Conservation (phyloP, 2,888 invertebrate genomes). For the Proisotoma minuta region DNA sequence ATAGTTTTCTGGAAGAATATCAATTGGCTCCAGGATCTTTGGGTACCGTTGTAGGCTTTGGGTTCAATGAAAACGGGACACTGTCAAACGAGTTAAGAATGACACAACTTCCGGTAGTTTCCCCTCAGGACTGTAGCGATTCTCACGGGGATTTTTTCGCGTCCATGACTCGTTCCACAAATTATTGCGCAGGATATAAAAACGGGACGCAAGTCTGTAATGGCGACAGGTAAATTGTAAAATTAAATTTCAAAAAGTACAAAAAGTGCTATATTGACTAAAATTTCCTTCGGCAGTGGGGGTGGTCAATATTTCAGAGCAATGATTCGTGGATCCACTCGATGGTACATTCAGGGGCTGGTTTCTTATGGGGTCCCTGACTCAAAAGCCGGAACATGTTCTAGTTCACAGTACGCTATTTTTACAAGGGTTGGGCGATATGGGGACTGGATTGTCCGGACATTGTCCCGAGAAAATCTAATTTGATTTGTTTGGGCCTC, state of each 20-base stretch:
- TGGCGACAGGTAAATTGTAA: too few relatives aligned
- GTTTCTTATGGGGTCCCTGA: conserved; percentile 51
- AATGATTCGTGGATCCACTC: conserved; percentile 47
- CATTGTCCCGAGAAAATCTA: conserved; percentile 43
- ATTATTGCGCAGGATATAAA: conserved; percentile 45
- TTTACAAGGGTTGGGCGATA: conserved; percentile 45
- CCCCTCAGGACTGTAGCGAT: conserved; percentile 39
- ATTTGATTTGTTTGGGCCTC: too few relatives aligned
- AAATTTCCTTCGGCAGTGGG: conserved; percentile 37
- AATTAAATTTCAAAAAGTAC: neutral
- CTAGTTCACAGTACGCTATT: conserved; percentile 44
- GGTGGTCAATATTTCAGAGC: conserved; percentile 58
- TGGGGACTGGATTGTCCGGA: conserved; percentile 45
- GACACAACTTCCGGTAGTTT: conserved; percentile 44
- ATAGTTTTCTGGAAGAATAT: conserved; percentile 44
- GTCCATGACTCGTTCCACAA: conserved; percentile 46
- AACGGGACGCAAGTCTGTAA: conserved; percentile 43
- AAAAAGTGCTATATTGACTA: neutral
- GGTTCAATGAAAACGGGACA: conserved; percentile 57
- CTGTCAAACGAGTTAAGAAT: conserved; percentile 36
- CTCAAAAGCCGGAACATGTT: conserved; percentile 39
- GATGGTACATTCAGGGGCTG: conserved; percentile 53
- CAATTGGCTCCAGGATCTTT: conserved; percentile 46
- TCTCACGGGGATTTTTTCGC: conserved; percentile 45
- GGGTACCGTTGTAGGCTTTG: conserved; percentile 55